Evolutionary conservation across 2,797 vertebrate genomes (phyloP).

Genomic region (Zenarchopterus dispar): DNA sequence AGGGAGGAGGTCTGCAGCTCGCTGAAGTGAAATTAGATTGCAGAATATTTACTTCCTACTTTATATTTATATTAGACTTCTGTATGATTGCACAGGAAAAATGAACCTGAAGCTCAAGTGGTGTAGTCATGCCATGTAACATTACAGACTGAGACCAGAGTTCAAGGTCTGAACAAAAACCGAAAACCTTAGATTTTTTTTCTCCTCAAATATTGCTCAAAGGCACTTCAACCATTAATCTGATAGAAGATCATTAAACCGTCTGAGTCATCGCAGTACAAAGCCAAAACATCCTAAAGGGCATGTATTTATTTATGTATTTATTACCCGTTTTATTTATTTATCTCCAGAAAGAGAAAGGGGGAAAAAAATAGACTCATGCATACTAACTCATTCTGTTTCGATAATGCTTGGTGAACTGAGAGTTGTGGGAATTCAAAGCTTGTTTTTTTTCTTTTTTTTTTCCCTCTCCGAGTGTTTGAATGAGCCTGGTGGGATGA

Average conservation of each 20-base stretch:
- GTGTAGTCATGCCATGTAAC: slow-evolving; percentile 18
- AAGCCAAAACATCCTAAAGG: slow-evolving; percentile 37
- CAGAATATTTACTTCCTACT: slow-evolving; percentile 33
- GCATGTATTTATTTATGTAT: slow-evolving; percentile 8
- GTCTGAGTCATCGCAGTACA: slow-evolving; percentile 22
- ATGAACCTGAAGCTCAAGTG: slow-evolving; percentile 23
- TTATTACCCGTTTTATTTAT: too few species aligned
- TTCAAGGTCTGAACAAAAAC: too few species aligned
- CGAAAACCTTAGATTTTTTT: too few species aligned
- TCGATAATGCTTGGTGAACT: slow-evolving; percentile 30
- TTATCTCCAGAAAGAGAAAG: too few species aligned
- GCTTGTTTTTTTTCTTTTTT: slow-evolving; percentile 34
- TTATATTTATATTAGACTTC: slow-evolving; percentile 45
- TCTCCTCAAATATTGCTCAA: slow-evolving; percentile 13
- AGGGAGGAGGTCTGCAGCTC: slow-evolving; percentile 8
- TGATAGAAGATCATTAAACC: slow-evolving; percentile 23
- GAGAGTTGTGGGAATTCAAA: slow-evolving; percentile 36
- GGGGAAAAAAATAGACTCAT: neutral
- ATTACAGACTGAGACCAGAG: neutral
- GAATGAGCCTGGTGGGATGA: slow-evolving; percentile 34
- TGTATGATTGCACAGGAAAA: slow-evolving; percentile 36
- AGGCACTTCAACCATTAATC: slow-evolving; percentile 29
- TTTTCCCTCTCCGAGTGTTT: slow-evolving; percentile 5
- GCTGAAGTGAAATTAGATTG: slow-evolving; percentile 21
- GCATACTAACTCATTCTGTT: slow-evolving; percentile 32